Conservation (phyloP, 2,888 invertebrate species). For the Teleiodes luculella region DNA sequence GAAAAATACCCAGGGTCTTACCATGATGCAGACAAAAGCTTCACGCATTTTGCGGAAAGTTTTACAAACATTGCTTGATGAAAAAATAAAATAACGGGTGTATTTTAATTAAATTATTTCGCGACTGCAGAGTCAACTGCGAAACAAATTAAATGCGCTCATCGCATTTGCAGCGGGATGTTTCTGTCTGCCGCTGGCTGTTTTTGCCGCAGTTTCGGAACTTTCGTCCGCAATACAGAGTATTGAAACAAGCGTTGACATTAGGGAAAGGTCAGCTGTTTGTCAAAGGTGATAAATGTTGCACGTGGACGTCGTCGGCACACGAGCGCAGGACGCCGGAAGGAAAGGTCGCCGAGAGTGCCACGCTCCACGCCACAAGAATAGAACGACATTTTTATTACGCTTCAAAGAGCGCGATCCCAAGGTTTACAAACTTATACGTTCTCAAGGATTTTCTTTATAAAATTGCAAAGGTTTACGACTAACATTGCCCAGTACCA, state of each 20-base stretch:
- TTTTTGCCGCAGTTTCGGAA: neutral
- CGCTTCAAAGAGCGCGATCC: neutral
- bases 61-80: neutral
- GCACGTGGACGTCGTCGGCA: conserved; percentile 3
- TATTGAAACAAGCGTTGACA: neutral
- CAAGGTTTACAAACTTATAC: neutral
- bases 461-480: neutral
- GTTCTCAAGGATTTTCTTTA: neutral
- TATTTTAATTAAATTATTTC: neutral
- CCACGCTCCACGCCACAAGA: neutral
- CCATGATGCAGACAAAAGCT: neutral
- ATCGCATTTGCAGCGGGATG: neutral
- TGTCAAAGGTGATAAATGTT: conserved; percentile 4
- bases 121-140: neutral
- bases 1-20: neutral
- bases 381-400: neutral
- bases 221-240: neutral
- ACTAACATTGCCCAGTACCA: neutral
- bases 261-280: conserved; percentile 2
- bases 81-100: no score
- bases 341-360: conserved; percentile 4
- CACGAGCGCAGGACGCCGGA: neutral
- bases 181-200: neutral
- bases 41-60: neutral
- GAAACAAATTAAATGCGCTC: neutral